These are phyloP conservation scores for Lophotriccus pileatus DNA, from an alignment of 2,797 vertebrate species.

Conservation along the genomic window DNA sequence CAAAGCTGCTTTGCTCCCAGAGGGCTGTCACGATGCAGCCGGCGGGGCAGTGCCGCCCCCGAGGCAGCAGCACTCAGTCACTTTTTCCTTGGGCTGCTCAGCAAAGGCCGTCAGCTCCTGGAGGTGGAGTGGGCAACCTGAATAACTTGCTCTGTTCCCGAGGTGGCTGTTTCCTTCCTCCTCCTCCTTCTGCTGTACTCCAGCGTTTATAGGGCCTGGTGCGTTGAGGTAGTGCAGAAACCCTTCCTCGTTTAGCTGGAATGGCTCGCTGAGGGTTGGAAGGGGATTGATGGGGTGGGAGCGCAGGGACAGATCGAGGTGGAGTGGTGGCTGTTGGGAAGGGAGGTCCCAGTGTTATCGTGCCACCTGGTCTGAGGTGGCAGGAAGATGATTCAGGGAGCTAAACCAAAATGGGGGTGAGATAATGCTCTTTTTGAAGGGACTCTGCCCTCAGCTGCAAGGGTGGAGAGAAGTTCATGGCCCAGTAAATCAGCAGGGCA, in stretches of 20 bases:
- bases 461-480: background rate
- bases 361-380: background rate
- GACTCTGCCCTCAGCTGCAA: background rate
- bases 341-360: background rate
- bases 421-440: background rate
- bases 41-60: background rate
- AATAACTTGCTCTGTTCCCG: slow-evolving; percentile 6
- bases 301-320: no score
- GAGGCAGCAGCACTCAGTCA: background rate
- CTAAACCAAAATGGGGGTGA: background rate
- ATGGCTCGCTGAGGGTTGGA: background rate
- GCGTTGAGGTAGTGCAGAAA: background rate
- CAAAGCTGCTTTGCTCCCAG: background rate
- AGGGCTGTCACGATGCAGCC: background rate
- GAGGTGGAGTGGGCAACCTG: slow-evolving; percentile 9
- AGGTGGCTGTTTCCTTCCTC: slow-evolving; percentile 3
- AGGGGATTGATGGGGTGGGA: background rate
- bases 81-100: slow-evolving; percentile 12
- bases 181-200: background rate
- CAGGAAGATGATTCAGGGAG: slow-evolving; percentile 30
- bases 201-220: background rate
- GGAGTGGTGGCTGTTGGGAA: background rate
- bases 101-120: background rate
- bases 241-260: background rate
- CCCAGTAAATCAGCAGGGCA: background rate